Evolutionary conservation across 2,888 invertebrate genomes (phyloP).

Genomic region (Trypoxylon attenuatum): DNA sequence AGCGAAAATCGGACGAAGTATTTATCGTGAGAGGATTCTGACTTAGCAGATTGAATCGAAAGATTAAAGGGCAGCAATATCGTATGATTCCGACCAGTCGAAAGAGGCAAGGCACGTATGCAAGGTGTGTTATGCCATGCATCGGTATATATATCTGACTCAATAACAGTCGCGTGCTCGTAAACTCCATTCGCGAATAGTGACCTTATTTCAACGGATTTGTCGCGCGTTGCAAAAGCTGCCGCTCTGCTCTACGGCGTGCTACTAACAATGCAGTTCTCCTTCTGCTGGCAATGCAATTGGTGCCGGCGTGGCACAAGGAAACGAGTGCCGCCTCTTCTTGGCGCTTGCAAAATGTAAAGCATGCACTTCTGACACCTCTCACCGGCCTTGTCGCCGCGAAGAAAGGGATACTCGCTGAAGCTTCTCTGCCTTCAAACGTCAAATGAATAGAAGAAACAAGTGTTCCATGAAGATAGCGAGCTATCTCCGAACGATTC

Average conservation of each 20-base stretch:
- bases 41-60: no score
- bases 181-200: no score
- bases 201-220: slow-evolving; percentile 45
- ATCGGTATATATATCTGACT: no score
- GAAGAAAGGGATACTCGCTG: slow-evolving; percentile 22
- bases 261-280: neutral
- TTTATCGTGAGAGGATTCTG: no score
- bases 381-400: slow-evolving; percentile 18
- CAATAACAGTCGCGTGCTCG: no score
- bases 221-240: no score
- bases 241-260: no score
- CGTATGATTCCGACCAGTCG: no score
- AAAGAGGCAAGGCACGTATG: no score
- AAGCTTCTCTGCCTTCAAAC: neutral
- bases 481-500: slow-evolving; percentile 12
- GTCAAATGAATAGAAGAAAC: slow-evolving; percentile 17
- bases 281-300: slow-evolving; percentile 11
- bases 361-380: slow-evolving; percentile 42
- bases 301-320: slow-evolving; percentile 28
- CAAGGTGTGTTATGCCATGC: no score
- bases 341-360: slow-evolving; percentile 45
- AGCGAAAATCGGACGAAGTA: no score
- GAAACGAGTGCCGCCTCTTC: slow-evolving; percentile 31
- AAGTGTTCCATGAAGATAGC: neutral
- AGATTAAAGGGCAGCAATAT: no score